These are phyloP conservation scores for Anneissia japonica DNA, from an alignment of 35 echinoderm and acorn worm genomes.

Conservation along the genomic window DNA sequence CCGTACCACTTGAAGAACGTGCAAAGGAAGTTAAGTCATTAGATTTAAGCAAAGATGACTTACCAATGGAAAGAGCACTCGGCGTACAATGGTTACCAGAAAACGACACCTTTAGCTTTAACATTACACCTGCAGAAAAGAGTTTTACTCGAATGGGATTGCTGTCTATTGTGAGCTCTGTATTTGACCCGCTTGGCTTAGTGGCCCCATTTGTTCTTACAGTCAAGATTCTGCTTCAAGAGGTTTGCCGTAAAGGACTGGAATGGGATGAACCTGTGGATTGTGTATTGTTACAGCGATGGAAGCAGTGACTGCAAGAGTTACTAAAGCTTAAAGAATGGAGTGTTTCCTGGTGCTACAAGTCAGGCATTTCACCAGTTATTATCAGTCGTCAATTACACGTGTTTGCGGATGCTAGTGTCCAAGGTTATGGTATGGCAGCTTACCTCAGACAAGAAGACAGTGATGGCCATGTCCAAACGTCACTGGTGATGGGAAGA, in stretches of 20 bases:
- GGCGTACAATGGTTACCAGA: not conserved
- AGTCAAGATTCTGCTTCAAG: conserved; percentile 51
- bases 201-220: conserved; percentile 27
- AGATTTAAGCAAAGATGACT: not conserved
- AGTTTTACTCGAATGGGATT: not conserved
- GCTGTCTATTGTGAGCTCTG: not conserved
- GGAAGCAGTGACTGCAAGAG: not conserved
- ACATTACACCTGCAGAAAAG: not conserved
- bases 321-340: not conserved
- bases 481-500: not conserved
- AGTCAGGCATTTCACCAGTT: not conserved
- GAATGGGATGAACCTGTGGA: conserved; percentile 50
- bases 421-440: not conserved
- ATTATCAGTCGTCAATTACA: not conserved
- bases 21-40: not conserved
- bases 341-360: not conserved
- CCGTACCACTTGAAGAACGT: not conserved
- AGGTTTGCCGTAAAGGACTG: conserved; percentile 4
- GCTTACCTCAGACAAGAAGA: not conserved
- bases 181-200: conserved; percentile 34
- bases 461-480: not conserved
- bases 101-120: not conserved
- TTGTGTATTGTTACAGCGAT: not conserved
- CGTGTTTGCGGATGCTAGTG: not conserved
- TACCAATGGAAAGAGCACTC: not conserved